Evolutionary conservation across 64 coral and sea anemone species (phyloP).

Genomic region (Montipora capricornis): DNA sequence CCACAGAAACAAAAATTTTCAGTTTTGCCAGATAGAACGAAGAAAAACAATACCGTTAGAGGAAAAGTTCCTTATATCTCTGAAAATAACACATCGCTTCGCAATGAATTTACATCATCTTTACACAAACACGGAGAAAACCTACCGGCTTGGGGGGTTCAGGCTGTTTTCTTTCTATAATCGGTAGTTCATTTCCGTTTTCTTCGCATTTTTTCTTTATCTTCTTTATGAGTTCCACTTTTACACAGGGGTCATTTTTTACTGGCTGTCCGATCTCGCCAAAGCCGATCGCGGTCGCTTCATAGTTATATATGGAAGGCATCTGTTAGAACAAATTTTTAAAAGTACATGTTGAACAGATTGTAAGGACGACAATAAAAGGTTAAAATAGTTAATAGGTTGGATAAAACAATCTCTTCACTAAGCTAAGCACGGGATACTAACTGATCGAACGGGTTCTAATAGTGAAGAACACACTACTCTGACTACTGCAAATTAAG

Average conservation of each 20-base stretch:
- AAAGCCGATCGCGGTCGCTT: not conserved
- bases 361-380: not conserved
- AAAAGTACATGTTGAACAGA: not conserved
- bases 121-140: not conserved
- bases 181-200: conserved; percentile 20
- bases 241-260: not conserved
- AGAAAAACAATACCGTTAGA: no score
- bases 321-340: not conserved
- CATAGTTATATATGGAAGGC: not conserved
- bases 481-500: no score
- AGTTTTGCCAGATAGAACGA: no score
- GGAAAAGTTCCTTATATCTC: no score
- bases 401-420: no score
- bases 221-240: conserved; percentile 6
- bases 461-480: no score
- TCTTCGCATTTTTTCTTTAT: conserved; percentile 13
- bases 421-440: no score
- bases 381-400: no score
- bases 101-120: not conserved
- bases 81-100: no score
- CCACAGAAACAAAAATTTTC: no score
- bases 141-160: conserved; percentile 32
- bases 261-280: not conserved
- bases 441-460: no score
- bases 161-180: conserved; percentile 13